Conservation (phyloP, 2,797 vertebrate species). For the Enteromius unitaeniatus region DNA sequence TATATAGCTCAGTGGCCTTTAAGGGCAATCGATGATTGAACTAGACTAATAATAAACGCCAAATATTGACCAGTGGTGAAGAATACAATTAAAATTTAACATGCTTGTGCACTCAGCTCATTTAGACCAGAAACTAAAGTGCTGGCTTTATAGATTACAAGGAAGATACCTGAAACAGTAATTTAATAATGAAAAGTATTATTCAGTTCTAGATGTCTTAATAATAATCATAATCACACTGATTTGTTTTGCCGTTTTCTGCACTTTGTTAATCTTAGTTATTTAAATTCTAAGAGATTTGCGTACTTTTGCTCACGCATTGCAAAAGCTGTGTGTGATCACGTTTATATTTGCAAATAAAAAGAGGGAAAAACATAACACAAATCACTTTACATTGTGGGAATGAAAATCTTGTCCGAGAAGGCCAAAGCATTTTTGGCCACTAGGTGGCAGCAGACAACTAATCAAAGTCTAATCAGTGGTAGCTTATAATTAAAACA, state of each 20-base stretch:
- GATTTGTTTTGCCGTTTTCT: not conserved
- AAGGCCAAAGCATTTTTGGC: not conserved
- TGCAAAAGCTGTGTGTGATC: not conserved
- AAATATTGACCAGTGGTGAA: not conserved
- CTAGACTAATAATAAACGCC: constrained; percentile 12
- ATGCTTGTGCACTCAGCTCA: not conserved
- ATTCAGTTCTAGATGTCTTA: not conserved
- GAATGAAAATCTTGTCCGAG: not conserved
- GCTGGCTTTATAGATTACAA: constrained; percentile 6
- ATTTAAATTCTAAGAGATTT: not conserved
- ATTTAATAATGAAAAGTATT: not conserved
- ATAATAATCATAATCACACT: not conserved
- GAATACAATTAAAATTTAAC: constrained; percentile 23
- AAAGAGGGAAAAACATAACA: not conserved
- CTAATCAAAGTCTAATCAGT: not conserved
- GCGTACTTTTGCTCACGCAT: not conserved
- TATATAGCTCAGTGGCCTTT: constrained; percentile 31
- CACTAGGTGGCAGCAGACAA: constrained; percentile 68
- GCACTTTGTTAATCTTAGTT: not conserved
- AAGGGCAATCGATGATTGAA: constrained; percentile 36
- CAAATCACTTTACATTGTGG: not conserved
- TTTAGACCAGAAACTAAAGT: not conserved
- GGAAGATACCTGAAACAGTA: not conserved
- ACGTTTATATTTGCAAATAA: not conserved
- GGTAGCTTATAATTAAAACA: not conserved